Evolutionary conservation across 2,888 invertebrate genomes (phyloP), one percentile per base, ranked within the genome.

Genomic region (Chirona hameri): DNA sequence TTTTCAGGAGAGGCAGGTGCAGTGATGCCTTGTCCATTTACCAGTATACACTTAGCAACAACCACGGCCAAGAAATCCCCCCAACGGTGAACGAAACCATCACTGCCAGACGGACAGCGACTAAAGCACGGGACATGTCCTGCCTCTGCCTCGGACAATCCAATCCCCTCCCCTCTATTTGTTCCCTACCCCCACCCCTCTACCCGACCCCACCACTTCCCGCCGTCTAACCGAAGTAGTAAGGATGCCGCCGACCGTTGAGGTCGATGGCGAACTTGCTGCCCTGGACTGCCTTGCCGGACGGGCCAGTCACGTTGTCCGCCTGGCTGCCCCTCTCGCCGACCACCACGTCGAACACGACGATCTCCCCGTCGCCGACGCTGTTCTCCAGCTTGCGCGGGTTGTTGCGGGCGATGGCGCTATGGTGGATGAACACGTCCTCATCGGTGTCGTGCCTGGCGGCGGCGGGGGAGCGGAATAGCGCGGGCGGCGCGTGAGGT

Each of bases 281-380:
- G 87, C 99, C 98, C 88, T 97, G 95, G 81, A 96, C 79, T 69
- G 82, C 83, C 88, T 94, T 95, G 85, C 99, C 99, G 85, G 94
- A 94, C 85, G 98, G 97, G 84, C 99, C 99, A 86, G 98, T 99
- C 85, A 99, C 99, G 89, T 97, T 97, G 87, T 97, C 95, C 86
- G 99, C 99, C 90, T 99, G 98, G 88, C 95, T 97, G 87, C 99
- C 99, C 90, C 96, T 97, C 89, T 98, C 97, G 87, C 99, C 99
- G 89, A 96, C 96, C 87, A 98, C 98, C 87, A 99, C 98, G 91
- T 98, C 98, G 90, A 99, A 99, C 90, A 98, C 97, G 87, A 99
- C 99, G 87, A 94, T 92, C 91, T 98, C 98, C 86, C 98, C 98
- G 91, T 98, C 98, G 87, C 98, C 98, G 87, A 99, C 97, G 90